Evolutionary conservation across 2,113 vertebrate genomes (phyloP).

Genomic region (Python bivittatus): DNA sequence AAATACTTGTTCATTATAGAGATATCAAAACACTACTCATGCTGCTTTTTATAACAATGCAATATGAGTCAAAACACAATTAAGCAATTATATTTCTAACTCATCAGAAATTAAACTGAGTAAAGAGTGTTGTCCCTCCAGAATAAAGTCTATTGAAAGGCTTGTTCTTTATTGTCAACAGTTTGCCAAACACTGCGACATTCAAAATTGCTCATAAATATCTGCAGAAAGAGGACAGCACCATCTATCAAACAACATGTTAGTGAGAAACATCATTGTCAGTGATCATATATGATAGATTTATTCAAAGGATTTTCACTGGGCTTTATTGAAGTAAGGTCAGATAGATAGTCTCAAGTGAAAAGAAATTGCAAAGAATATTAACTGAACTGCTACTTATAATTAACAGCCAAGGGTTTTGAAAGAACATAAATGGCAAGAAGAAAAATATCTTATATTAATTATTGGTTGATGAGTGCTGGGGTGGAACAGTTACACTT

Average conservation of each 20-base stretch:
- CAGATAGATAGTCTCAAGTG: conserved; percentile 45
- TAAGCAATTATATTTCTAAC: not conserved
- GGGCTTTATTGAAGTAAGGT: conserved; percentile 34
- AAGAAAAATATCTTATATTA: conserved; percentile 54
- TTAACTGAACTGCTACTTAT: conserved; percentile 41
- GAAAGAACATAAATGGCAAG: conserved; percentile 54
- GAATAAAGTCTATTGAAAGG: not conserved
- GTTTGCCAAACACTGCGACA: not conserved
- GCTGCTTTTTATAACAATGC: not conserved
- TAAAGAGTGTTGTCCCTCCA: not conserved
- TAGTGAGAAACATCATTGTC: conserved; percentile 19
- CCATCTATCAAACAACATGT: conserved; percentile 3
- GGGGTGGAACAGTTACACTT: conserved; percentile 21
- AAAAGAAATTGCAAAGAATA: conserved; percentile 30
- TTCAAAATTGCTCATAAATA: not conserved
- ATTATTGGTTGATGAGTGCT: conserved; percentile 42
- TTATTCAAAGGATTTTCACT: conserved; percentile 37
- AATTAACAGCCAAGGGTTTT: conserved; percentile 50
- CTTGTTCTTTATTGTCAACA: conserved; percentile 12
- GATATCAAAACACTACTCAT: not conserved
- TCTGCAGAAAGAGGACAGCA: not conserved
- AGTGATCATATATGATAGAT: conserved; percentile 4
- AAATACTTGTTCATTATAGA: not conserved
- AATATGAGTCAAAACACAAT: not conserved
- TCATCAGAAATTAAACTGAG: not conserved